Conservation (phyloP, 2,113 vertebrate genomes). For the Oceanodroma tethys region DNA sequence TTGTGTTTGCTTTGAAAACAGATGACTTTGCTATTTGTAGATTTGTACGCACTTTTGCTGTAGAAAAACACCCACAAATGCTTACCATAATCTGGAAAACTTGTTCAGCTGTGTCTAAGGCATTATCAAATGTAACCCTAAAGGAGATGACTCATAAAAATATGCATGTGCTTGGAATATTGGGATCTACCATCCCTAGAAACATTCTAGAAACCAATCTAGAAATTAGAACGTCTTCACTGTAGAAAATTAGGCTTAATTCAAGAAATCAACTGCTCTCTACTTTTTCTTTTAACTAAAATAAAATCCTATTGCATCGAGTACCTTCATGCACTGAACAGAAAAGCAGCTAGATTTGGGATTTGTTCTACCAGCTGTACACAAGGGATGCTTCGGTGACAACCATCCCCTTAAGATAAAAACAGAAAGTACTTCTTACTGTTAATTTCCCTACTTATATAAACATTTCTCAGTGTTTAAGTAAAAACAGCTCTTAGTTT, state of each 20-base stretch:
- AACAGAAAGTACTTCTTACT: not conserved
- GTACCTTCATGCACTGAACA: not conserved
- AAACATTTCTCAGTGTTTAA: constrained; percentile 28
- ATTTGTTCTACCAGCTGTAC: not conserved
- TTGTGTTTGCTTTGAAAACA: not conserved
- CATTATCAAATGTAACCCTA: not conserved
- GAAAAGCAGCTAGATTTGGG: not conserved
- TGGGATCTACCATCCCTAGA: not conserved
- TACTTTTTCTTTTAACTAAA: not conserved
- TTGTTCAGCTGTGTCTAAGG: not conserved
- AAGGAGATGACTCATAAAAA: not conserved
- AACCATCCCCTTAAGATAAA: not conserved
- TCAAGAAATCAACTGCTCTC: not conserved
- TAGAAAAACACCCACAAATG: not conserved
- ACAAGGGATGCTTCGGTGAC: not conserved
- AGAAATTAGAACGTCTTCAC: not conserved
- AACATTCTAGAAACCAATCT: not conserved
- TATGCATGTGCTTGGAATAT: not conserved
- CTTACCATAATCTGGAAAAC: not conserved
- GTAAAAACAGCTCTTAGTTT: constrained; percentile 19
- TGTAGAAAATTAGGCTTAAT: not conserved
- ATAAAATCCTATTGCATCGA: not conserved
- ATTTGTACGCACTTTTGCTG: not conserved
- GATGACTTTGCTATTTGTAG: not conserved
- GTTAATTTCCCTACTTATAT: not conserved